These are phyloP conservation scores for Drosophila seguyi DNA, from an alignment of 1,140 invertebrate species.

Conservation along the genomic window DNA sequence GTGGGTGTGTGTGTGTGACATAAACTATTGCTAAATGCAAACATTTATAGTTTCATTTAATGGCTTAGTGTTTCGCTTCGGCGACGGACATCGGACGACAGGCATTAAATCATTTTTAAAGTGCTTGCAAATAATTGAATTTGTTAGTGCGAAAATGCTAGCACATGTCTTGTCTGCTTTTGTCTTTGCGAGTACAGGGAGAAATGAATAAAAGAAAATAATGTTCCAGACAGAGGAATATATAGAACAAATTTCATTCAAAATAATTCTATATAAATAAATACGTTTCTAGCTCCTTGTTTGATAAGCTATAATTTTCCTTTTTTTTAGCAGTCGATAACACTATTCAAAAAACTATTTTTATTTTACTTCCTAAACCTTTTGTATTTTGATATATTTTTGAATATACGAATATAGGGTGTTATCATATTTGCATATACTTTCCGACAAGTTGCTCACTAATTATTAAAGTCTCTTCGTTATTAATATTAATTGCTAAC, in stretches of 20 bases:
- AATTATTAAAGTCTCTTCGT: neutral
- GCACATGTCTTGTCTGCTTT: conserved; percentile 30
- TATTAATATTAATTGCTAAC: conserved; percentile 24
- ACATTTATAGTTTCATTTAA: conserved; percentile 78
- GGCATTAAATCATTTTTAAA: conserved; percentile 80
- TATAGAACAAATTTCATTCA: neutral
- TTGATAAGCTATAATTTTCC: neutral
- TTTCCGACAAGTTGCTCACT: neutral
- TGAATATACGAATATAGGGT: too few species aligned
- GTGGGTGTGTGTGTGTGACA: conserved; percentile 32
- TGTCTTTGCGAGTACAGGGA: conserved; percentile 2
- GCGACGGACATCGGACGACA: conserved; percentile 27
- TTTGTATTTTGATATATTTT: neutral
- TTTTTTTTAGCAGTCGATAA: neutral
- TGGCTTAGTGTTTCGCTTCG: conserved; percentile 59
- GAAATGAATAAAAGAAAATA: neutral
- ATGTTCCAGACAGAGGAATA: neutral
- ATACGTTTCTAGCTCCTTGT: neutral
- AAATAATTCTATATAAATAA: neutral
- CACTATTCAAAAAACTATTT: neutral
- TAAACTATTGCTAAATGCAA: conserved; percentile 69
- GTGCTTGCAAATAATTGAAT: conserved; percentile 73
- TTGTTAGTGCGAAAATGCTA: conserved; percentile 57
- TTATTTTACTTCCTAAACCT: neutral
- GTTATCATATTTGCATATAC: neutral